Conservation (phyloP, 2,888 invertebrate genomes). For the Himalopsyche anomala region DNA sequence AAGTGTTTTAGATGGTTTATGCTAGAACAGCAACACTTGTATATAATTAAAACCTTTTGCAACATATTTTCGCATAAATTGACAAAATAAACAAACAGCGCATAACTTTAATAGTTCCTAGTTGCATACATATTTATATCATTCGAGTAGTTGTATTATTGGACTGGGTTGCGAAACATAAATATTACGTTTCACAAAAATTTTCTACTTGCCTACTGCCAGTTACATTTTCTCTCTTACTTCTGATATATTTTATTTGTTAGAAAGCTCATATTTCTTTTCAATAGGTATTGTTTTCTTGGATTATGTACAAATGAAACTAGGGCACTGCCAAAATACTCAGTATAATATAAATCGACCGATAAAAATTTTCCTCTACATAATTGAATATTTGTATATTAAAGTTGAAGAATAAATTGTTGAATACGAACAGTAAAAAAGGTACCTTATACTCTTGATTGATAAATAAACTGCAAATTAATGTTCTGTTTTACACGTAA, state of each 20-base stretch:
- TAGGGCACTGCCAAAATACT: neutral
- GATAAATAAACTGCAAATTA: too few relatives aligned
- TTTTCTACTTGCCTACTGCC: neutral
- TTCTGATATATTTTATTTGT: neutral
- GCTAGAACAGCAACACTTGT: too few relatives aligned
- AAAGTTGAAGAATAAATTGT: too few relatives aligned
- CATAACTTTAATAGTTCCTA: neutral
- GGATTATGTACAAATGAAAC: neutral
- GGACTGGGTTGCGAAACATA: neutral
- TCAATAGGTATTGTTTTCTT: neutral
- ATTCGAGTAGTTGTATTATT: neutral
- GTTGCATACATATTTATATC: neutral
- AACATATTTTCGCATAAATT: too few relatives aligned
- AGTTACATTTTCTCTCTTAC: neutral
- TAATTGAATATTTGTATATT: too few relatives aligned
- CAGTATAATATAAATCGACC: neutral
- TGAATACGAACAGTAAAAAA: too few relatives aligned
- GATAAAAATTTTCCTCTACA: too few relatives aligned
- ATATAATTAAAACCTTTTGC: too few relatives aligned
- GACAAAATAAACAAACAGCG: too few relatives aligned
- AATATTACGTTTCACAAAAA: neutral
- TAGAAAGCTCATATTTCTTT: neutral
- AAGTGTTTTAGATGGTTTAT: too few relatives aligned
- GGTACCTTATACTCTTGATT: too few relatives aligned
- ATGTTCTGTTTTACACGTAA: too few relatives aligned